phyloP scores from a whole-genome alignment of 2,888 invertebrate species.

The Hoplodrina blanda region DNA sequence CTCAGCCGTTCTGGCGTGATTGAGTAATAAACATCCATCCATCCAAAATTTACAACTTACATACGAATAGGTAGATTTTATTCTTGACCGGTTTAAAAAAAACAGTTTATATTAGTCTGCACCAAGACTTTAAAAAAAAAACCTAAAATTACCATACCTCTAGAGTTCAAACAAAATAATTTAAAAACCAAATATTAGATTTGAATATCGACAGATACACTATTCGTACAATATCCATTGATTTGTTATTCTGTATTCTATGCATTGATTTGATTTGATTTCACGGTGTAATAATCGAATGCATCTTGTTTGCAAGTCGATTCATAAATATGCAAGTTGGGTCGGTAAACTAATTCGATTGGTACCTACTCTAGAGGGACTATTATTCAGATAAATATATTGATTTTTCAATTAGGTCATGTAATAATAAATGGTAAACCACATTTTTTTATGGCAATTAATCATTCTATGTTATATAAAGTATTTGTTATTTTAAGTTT shows the following conservation, averaged over 20 bases:
- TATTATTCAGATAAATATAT: not conserved
- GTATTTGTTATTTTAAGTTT: too few relatives aligned
- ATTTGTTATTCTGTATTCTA: constrained; percentile 48
- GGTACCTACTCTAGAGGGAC: constrained; percentile 6
- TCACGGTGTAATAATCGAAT: constrained; percentile 41
- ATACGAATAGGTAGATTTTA: too few relatives aligned
- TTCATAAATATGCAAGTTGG: constrained; percentile 54
- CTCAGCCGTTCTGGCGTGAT: too few relatives aligned
- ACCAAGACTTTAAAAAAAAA: not conserved
- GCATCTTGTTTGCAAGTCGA: constrained; percentile 51
- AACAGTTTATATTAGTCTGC: too few relatives aligned
- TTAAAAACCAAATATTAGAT: constrained; percentile 50
- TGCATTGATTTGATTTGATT: constrained; percentile 37
- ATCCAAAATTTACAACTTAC: too few relatives aligned
- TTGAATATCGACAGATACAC: constrained; percentile 29
- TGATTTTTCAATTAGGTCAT: too few relatives aligned
- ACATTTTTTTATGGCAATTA: too few relatives aligned
- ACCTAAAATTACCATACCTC: constrained; percentile 14
- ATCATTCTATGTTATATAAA: too few relatives aligned
- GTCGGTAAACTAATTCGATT: constrained; percentile 13
- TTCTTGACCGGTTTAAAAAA: too few relatives aligned
- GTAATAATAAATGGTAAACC: too few relatives aligned
- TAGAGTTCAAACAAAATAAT: constrained; percentile 18
- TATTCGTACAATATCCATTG: constrained; percentile 10
- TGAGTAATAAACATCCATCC: too few relatives aligned